Base-by-base conservation (phyloP, 2,797 vertebrate species). In the Anguilla anguilla region DNA sequence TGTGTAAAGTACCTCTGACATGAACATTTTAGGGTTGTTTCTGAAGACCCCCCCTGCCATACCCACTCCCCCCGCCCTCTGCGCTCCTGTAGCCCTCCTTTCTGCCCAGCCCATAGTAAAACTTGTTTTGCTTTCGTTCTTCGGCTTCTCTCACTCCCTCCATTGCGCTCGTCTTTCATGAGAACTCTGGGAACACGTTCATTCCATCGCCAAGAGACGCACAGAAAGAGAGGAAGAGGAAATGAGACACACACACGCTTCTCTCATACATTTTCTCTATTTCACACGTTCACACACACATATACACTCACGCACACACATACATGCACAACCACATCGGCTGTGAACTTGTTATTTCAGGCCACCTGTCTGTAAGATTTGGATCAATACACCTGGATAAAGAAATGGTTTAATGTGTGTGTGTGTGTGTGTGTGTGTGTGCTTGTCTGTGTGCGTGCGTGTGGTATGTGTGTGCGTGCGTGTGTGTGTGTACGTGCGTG, bases 11-110 rank as follows among this genome's bases (percentile, higher is more conserved):
- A 77, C 35, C 39, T 19, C 15, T 4, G 31, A 77, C 25, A 74
- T 22, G 19, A 17, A 77, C 15, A 39, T 77, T 77, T 43, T 43
- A 77, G 31, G 35, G 11, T 77, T 15, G 31, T 77, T 77, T 43
- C 13, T 43, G 17, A 4, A 17, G 72, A 39, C 19, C 88, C 87
- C 0, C 7, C 89, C 46, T 87, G 86, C 88, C 93, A 89, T 22
- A 13, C 17, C 3, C 51, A 57, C 90, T 90, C 89, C 81, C 88
- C 85, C 81, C 28, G 4, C 35, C 17, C 74, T 25, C n/a, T 55
- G n/a, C 46, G 0, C 59, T 39, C 55, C 84, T 86, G 25, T 43
- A 19, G 9, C 1, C 6, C 72, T 6, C 85, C 49, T 55, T 10
- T 81, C 83, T 22, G 17, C 25, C 53, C 67, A 77, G 64, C 53